Evolutionary conservation across 1,140 invertebrate species (phyloP).

Genomic region (Drosophila lacertosa): DNA sequence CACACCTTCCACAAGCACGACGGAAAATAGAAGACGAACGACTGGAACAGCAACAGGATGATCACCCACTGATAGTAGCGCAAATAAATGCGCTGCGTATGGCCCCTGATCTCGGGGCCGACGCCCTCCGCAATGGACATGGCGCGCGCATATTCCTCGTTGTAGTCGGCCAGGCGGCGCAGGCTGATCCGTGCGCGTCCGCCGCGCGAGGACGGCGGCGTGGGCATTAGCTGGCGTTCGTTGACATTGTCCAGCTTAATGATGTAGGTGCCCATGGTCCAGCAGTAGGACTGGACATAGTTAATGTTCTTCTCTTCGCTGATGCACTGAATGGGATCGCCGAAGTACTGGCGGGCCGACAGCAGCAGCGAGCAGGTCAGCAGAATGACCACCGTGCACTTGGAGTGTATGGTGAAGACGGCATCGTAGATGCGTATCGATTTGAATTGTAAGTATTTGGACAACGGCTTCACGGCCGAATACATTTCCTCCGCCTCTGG

Average conservation of each 20-base stretch:
- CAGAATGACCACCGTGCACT: slow-evolving; percentile 88
- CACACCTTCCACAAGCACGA: slow-evolving; percentile 91
- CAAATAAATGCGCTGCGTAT: slow-evolving; percentile 87
- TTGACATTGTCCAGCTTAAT: slow-evolving; percentile 76
- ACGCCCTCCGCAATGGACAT: slow-evolving; percentile 70
- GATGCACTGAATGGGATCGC: slow-evolving; percentile 89
- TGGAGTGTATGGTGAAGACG: slow-evolving; percentile 89
- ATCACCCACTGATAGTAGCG: slow-evolving; percentile 96
- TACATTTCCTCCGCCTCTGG: slow-evolving; percentile 77
- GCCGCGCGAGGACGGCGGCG: neutral
- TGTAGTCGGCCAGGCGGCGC: slow-evolving; percentile 41
- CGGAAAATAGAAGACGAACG: slow-evolving; percentile 89
- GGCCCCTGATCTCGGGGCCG: slow-evolving; percentile 67
- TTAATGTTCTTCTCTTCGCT: slow-evolving; percentile 85
- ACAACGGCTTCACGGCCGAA: slow-evolving; percentile 77
- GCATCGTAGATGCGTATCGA: slow-evolving; percentile 88
- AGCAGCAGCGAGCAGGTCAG: slow-evolving; percentile 88
- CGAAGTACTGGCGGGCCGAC: slow-evolving; percentile 89
- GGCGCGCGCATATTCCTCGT: slow-evolving; percentile 65
- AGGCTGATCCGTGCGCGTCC: slow-evolving; percentile 15
- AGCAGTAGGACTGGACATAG: slow-evolving; percentile 90
- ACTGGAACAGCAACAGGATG: slow-evolving; percentile 92
- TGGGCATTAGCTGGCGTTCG: neutral
- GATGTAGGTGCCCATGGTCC: slow-evolving; percentile 91
- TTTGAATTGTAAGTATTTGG: slow-evolving; percentile 86